Base-by-base conservation (phyloP, 2,888 invertebrate species). In the Nezara viridula region DNA sequence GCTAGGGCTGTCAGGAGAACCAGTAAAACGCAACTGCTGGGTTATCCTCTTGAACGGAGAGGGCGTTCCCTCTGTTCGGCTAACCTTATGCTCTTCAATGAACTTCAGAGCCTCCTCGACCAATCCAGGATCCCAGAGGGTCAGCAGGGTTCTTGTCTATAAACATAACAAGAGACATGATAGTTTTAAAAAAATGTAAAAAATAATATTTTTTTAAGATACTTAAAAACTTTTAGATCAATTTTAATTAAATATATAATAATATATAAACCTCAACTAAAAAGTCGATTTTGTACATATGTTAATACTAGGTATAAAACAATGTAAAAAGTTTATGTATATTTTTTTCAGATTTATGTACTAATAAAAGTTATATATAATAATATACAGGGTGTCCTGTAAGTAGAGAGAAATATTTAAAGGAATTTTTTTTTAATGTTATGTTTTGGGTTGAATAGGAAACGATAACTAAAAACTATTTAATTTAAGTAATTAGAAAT, bases 81-180 rank as follows among this genome's bases (percentile, higher is more conserved):
- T 92, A 16, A 95, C 93, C 92, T 95, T 96, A 92, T 96, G 95
- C 92, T 96, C 96, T 91, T 97, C 97, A 86, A 98, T 95, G 92
- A 96, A 96, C 19, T 95, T 95, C 85, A 98, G 94, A 0, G 97
- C 96, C 92, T 98, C 97, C 92, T 98, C 98, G 0, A 98, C 96
- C 60, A 97, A 93, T 16, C 95, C 95, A 0, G 97, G 96, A 92
- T 98, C 97, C 96, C 98, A 98, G 4, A 98, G 94, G 87, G 96
- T 95, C 5, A 98, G 93, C 89, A 98, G 93, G 88, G 96, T 96
- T 90, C 96, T 94, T 0, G 97, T 96, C 94, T 94, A 91, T 6
- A 92, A 92, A 87, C 16, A 86, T 50, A 40, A 50, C 37, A 44
- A 55, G n/a, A 7, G 10, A 10, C n/a, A 12, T 10, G 7, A n/a